A percentile compares a stretch with the other conserved stretches of the same genome.
Conservation (phyloP, 2,113 vertebrate species). For the Crotophaga sulcirostris region DNA sequence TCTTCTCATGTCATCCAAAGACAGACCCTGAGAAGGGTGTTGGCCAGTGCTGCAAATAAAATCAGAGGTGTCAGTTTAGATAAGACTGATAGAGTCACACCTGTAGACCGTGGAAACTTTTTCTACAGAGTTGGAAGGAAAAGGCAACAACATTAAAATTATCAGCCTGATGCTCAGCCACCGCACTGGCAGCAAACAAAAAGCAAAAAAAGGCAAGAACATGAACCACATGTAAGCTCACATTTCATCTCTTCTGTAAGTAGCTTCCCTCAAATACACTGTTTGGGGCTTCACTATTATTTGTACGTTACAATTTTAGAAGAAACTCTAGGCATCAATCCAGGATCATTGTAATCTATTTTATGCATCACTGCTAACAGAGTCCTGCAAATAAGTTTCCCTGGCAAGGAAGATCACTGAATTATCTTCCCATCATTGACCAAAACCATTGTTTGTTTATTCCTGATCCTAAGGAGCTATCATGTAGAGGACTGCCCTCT, state of each 20-base stretch:
- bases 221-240: no score
- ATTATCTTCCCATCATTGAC: neutral
- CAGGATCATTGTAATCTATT: neutral
- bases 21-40: slow-evolving; percentile 78
- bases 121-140: neutral
- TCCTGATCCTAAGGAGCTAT: neutral
- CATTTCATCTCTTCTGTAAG: neutral
- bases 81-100: neutral
- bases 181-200: neutral
- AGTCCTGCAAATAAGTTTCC: neutral
- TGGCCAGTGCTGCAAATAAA: slow-evolving; percentile 74
- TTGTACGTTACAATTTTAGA: neutral
- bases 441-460: neutral
- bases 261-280: neutral
- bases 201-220: neutral
- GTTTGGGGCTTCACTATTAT: neutral
- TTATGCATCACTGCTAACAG: slow-evolving; percentile 43
- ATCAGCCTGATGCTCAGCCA: neutral
- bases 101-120: neutral
- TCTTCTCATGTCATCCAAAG: slow-evolving; percentile 86
- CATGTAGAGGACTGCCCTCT: neutral
- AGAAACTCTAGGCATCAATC: neutral
- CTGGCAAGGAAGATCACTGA: neutral
- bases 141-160: neutral
- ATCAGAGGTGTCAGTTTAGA: neutral